phyloP scores from a whole-genome alignment of 2,888 invertebrate genomes.

The Eupelmus urozonus region DNA sequence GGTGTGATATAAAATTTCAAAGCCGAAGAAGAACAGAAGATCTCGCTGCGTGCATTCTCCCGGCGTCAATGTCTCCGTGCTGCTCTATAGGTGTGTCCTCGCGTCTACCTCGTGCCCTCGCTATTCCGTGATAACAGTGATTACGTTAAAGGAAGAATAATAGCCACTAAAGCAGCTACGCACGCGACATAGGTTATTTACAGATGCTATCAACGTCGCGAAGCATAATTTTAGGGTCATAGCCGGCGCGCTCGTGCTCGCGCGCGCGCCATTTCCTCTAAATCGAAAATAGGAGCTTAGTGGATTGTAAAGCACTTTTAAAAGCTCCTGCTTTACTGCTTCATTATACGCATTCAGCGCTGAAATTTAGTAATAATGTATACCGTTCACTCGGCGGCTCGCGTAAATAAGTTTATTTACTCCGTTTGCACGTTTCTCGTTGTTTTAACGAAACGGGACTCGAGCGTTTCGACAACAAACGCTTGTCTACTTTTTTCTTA shows the following conservation, averaged over 20 bases:
- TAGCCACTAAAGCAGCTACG: slow-evolving; percentile 52
- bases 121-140: slow-evolving; percentile 48
- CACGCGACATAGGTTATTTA: slow-evolving; percentile 53
- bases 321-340: slow-evolving; percentile 32
- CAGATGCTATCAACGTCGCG: slow-evolving; percentile 48
- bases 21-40: background rate
- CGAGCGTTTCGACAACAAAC: background rate
- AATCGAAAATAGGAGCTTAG: slow-evolving; percentile 52
- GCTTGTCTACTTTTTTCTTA: background rate
- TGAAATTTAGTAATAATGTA: slow-evolving; percentile 16
- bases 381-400: background rate
- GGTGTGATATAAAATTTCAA: background rate
- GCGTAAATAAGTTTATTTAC: background rate
- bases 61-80: background rate
- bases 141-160: slow-evolving; percentile 57
- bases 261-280: slow-evolving; percentile 45
- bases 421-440: background rate
- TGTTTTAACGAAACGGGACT: background rate
- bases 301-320: slow-evolving; percentile 45
- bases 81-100: background rate
- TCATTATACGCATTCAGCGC: background rate
- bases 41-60: background rate
- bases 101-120: background rate
- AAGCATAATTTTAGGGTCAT: slow-evolving; percentile 53
- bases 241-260: no score